Percentiles rank a stretch among this genome's conserved stretches.
Conservation (phyloP, 2,113 vertebrate species). For the Rhinichthys klamathensis region DNA sequence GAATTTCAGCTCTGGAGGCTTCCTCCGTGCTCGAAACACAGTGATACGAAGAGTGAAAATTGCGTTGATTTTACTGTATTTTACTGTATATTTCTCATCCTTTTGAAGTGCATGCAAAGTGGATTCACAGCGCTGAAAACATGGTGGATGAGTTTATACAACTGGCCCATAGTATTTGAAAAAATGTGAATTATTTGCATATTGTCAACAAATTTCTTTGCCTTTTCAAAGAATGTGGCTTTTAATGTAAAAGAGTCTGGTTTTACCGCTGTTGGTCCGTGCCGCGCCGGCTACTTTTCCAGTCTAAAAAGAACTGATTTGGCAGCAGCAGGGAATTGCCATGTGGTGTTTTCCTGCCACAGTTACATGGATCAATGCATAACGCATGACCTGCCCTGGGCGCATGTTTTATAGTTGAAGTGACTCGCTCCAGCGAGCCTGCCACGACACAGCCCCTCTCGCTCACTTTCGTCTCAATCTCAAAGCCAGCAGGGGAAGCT, state of each 20-base stretch:
- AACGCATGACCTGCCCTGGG: slow-evolving; percentile 65
- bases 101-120: too few species aligned
- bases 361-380: slow-evolving; percentile 68
- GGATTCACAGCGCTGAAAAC: too few species aligned
- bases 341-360: slow-evolving; percentile 63
- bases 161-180: background rate
- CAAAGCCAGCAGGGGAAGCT: slow-evolving; percentile 31
- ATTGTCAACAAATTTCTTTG: slow-evolving; percentile 41
- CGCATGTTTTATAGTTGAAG: slow-evolving; percentile 64
- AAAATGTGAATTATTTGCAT: slow-evolving; percentile 1
- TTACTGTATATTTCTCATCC: too few species aligned
- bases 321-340: slow-evolving; percentile 50
- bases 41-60: too few species aligned
- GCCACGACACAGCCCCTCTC: slow-evolving; percentile 59
- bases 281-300: background rate
- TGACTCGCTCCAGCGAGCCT: slow-evolving; percentile 67
- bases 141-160: too few species aligned
- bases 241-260: background rate
- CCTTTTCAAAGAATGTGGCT: background rate
- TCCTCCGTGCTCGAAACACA: too few species aligned
- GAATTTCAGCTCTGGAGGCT: too few species aligned
- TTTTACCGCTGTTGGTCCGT: background rate
- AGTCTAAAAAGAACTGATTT: slow-evolving; percentile 39
- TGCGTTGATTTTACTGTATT: too few species aligned
- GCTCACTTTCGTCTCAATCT: slow-evolving; percentile 45